Evolutionary conservation across 2,888 invertebrate genomes (phyloP).

Genomic region (Sialis fuliginosa): DNA sequence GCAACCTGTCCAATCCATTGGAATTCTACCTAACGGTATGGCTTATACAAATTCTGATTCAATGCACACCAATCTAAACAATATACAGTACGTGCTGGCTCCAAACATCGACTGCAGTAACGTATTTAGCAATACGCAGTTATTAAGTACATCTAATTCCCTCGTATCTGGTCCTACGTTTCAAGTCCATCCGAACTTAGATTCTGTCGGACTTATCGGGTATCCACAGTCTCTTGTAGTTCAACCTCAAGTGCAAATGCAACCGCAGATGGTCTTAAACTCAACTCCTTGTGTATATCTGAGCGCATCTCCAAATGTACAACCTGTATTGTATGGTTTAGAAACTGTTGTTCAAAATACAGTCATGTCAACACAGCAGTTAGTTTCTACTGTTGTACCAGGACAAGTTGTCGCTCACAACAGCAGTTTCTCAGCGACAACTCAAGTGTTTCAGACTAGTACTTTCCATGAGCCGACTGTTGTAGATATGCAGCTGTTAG

Average conservation of each 20-base stretch:
- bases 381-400: slow-evolving; percentile 63
- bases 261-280: neutral
- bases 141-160: slow-evolving; percentile 32
- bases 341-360: slow-evolving; percentile 79
- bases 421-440: slow-evolving; percentile 69
- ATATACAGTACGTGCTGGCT: slow-evolving; percentile 1
- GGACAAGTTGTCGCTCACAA: slow-evolving; percentile 56
- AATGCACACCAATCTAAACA: neutral
- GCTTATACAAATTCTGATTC: neutral
- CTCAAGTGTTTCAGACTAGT: slow-evolving; percentile 70
- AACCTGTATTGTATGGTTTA: slow-evolving; percentile 65
- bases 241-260: slow-evolving; percentile 12
- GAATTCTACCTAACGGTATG: neutral
- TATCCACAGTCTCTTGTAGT: slow-evolving; percentile 20
- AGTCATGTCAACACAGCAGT: slow-evolving; percentile 78
- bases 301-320: slow-evolving; percentile 27
- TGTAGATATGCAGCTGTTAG: slow-evolving; percentile 35
- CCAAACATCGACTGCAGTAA: slow-evolving; percentile 1
- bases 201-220: neutral
- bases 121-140: slow-evolving; percentile 19
- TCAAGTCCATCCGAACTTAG: slow-evolving; percentile 30
- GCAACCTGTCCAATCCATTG: neutral
- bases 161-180: slow-evolving; percentile 35
- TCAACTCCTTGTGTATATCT: slow-evolving; percentile 32
- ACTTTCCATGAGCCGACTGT: slow-evolving; percentile 61